Percentiles rank a stretch among this genome's conserved stretches.
phyloP scores from a whole-genome alignment of 2,888 invertebrate genomes.

The Pheosia gnoma region DNA sequence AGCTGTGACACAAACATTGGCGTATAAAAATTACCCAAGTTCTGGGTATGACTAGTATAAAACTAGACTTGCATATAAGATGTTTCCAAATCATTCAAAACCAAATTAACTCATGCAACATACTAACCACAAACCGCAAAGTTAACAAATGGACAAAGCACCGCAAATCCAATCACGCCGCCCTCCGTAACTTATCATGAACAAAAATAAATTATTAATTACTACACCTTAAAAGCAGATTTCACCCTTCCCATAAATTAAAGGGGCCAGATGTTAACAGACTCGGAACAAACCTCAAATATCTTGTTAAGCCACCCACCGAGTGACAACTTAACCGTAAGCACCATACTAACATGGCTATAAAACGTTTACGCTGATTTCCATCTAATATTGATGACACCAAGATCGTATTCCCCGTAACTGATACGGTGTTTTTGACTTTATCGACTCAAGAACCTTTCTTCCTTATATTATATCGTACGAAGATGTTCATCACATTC shows the following conservation, averaged over 20 bases:
- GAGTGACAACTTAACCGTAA: slow-evolving; percentile 57
- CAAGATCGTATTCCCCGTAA: slow-evolving; percentile 47
- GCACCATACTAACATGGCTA: slow-evolving; percentile 35
- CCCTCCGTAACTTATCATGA: slow-evolving; percentile 62
- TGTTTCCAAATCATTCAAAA: too few species aligned
- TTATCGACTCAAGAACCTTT: slow-evolving; percentile 68
- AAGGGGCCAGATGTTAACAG: slow-evolving; percentile 79
- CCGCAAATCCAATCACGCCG: slow-evolving; percentile 41
- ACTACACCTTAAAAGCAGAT: slow-evolving; percentile 71
- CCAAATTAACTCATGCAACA: not conserved
- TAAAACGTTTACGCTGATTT: slow-evolving; percentile 20
- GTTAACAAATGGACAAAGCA: slow-evolving; percentile 16
- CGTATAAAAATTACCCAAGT: too few species aligned
- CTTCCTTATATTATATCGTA: slow-evolving; percentile 78
- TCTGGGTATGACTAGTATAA: too few species aligned
- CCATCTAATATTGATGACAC: slow-evolving; percentile 30
- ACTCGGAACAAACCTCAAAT: slow-evolving; percentile 79
- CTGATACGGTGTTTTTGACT: slow-evolving; percentile 61
- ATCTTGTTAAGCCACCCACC: slow-evolving; percentile 80
- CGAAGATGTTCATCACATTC: slow-evolving; percentile 53
- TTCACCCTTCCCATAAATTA: slow-evolving; percentile 80
- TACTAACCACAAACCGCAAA: slow-evolving; percentile 3
- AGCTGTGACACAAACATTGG: too few species aligned
- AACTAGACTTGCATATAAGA: too few species aligned
- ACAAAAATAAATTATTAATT: slow-evolving; percentile 82